Conservation (phyloP, 2,888 invertebrate genomes). For the Caenorhabditis panamensis region DNA sequence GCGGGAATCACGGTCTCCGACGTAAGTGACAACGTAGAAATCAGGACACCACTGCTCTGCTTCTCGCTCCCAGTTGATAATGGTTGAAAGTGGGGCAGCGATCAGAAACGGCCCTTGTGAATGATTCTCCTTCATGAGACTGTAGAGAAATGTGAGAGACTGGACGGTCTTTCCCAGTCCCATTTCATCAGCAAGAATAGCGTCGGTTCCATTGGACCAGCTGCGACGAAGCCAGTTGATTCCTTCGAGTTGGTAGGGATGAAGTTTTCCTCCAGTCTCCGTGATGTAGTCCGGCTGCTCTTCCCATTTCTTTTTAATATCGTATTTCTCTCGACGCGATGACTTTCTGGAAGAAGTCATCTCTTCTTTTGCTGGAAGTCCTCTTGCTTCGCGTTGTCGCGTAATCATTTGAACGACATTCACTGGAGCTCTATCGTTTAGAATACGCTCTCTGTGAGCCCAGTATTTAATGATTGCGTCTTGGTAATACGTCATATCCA, state of each 20-base stretch:
- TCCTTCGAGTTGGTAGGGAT: constrained; percentile 95
- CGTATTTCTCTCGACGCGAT: constrained; percentile 86
- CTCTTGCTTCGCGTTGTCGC: constrained; percentile 69
- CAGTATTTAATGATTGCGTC: constrained; percentile 92
- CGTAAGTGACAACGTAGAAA: constrained; percentile 87
- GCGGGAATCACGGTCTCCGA: constrained; percentile 90
- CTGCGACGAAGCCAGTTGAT: constrained; percentile 80
- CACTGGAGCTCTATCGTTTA: constrained; percentile 86
- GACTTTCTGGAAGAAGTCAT: constrained; percentile 84
- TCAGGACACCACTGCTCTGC: constrained; percentile 15
- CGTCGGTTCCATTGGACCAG: constrained; percentile 16
- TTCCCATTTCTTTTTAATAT: constrained; percentile 94
- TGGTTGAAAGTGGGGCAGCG: constrained; percentile 20
- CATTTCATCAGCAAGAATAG: constrained; percentile 43
- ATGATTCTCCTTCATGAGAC: constrained; percentile 6
- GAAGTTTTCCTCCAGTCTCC: constrained; percentile 93
- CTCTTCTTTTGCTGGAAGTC: constrained; percentile 81
- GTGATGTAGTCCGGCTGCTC: constrained; percentile 94
- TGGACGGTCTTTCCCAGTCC: constrained; percentile 53
- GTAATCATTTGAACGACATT: constrained; percentile 76
- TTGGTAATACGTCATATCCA: constrained; percentile 86
- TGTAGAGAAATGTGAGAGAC: constrained; percentile 18
- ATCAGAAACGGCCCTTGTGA: constrained; percentile 5
- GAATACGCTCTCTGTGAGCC: constrained; percentile 85
- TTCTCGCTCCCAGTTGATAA: constrained; percentile 30